Evolutionary conservation across 2,113 vertebrate genomes (phyloP).

Genomic region (Mobula hypostoma): DNA sequence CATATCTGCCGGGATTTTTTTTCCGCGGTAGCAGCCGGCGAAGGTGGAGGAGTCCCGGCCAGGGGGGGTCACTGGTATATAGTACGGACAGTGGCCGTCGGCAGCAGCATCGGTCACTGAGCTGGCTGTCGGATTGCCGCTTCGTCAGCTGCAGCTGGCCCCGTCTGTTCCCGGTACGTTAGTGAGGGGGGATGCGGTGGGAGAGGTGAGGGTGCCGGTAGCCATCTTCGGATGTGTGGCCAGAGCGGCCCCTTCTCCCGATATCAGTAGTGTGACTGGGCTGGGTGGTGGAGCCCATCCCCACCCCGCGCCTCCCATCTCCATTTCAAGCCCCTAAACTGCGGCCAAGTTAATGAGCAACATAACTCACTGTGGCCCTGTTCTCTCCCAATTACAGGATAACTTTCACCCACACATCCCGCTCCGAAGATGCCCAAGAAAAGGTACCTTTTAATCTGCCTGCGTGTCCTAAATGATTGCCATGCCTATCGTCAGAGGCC

Average conservation of each 20-base stretch:
- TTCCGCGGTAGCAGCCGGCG: no score
- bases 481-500: not conserved
- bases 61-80: no score
- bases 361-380: not conserved
- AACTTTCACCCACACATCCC: not conserved
- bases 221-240: not conserved
- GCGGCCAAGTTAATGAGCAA: not conserved
- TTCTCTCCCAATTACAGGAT: not conserved
- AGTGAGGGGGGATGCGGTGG: not conserved
- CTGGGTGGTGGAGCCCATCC: not conserved
- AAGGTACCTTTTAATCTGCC: slow-evolving; percentile 40
- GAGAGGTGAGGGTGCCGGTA: no score
- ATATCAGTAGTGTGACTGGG: slow-evolving; percentile 47
- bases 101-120: no score
- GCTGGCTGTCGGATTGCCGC: no score
- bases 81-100: no score
- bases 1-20: not conserved
- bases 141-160: no score
- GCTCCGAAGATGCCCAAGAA: slow-evolving; percentile 10
- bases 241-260: slow-evolving; percentile 40
- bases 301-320: not conserved
- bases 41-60: not conserved
- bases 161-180: not conserved
- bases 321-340: not conserved
- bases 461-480: not conserved